Percentiles rank a stretch among this genome's conserved stretches.
Evolutionary conservation across 2,888 invertebrate species (phyloP).

Genomic region (Acrobasis repandana): DNA sequence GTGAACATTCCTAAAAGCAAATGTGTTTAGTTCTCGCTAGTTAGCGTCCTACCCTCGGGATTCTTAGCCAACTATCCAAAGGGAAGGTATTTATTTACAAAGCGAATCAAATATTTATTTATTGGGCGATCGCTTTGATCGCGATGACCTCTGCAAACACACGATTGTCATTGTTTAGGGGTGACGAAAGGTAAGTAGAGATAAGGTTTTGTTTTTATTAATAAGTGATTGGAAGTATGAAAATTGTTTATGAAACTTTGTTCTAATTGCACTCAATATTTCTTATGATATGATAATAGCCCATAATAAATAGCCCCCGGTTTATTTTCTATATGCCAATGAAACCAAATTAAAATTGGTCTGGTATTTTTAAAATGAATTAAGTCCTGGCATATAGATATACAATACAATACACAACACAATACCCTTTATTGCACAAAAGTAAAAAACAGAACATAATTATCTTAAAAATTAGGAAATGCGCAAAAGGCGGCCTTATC

Average conservation of each 20-base stretch:
- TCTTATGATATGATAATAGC: no score
- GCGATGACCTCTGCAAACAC: conserved; percentile 66
- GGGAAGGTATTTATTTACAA: conserved; percentile 72
- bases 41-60: conserved; percentile 58
- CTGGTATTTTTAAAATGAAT: no score
- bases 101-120: conserved; percentile 80
- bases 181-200: conserved; percentile 47
- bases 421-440: no score
- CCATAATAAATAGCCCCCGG: no score
- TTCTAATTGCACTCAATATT: no score
- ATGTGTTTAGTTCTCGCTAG: conserved; percentile 68
- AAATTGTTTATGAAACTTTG: background rate
- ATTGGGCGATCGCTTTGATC: conserved; percentile 77
- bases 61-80: conserved; percentile 67
- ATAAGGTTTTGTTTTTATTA: conserved; percentile 32
- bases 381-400: no score
- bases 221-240: background rate
- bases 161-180: conserved; percentile 66
- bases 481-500: no score
- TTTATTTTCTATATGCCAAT: no score
- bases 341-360: no score
- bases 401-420: no score
- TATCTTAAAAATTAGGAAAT: no score
- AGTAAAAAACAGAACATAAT: no score
- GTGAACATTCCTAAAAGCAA: conserved; percentile 51